phyloP scores from a whole-genome alignment of 2,797 vertebrate genomes.

The Trachurus trachurus region DNA sequence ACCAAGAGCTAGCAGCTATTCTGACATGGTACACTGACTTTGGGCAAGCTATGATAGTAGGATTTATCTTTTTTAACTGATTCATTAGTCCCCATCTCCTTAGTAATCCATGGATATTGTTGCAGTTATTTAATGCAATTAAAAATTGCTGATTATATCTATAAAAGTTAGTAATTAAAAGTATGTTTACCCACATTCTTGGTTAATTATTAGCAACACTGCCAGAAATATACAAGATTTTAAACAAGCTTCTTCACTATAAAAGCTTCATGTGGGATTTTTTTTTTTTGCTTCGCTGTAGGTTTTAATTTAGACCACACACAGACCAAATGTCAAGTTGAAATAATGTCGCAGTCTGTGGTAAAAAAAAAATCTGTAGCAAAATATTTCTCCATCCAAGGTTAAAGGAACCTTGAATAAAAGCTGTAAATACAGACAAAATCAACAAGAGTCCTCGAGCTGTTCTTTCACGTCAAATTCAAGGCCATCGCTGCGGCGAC shows the following conservation, averaged over 20 bases:
- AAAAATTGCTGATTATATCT: neutral
- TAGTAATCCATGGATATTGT: neutral
- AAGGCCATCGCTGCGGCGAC: slow-evolving; percentile 18
- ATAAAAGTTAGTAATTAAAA: too few species aligned
- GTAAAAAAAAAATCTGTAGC: neutral
- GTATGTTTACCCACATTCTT: too few species aligned
- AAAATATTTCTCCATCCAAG: slow-evolving; percentile 26
- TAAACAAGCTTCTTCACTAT: neutral
- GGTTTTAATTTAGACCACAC: slow-evolving; percentile 27
- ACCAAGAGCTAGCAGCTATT: slow-evolving; percentile 23
- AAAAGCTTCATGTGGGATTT: neutral
- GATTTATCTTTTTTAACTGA: slow-evolving; percentile 33
- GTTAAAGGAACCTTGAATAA: slow-evolving; percentile 33
- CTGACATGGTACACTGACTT: slow-evolving; percentile 24
- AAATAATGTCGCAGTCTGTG: neutral
- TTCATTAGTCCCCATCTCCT: slow-evolving; percentile 8
- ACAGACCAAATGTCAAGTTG: slow-evolving; percentile 10
- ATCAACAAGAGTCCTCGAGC: slow-evolving; percentile 29
- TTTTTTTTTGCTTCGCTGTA: slow-evolving; percentile 2
- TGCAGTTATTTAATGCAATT: neutral
- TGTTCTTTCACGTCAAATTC: slow-evolving; percentile 30
- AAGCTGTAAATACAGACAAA: slow-evolving; percentile 35
- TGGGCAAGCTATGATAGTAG: neutral
- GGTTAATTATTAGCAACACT: neutral
- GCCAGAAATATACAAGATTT: neutral